phyloP scores from a whole-genome alignment of 2,113 vertebrate genomes.

The Campylorhamphus procurvoides region DNA sequence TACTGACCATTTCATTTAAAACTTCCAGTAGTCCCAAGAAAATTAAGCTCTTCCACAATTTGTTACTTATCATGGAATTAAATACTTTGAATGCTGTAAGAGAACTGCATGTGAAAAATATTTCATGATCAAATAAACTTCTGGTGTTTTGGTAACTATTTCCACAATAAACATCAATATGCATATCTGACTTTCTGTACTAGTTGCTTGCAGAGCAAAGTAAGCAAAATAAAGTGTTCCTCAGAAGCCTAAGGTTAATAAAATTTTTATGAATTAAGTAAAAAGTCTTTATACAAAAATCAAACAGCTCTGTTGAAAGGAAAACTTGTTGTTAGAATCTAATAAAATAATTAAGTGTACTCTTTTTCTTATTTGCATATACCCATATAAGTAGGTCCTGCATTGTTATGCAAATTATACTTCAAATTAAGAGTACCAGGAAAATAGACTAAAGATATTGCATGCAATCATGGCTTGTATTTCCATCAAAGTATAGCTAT shows the following conservation, averaged over 20 bases:
- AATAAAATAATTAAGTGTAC: neutral
- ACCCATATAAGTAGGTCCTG: neutral
- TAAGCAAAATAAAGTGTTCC: neutral
- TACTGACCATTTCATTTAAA: constrained; percentile 5
- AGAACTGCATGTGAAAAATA: neutral
- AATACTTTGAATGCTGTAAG: neutral
- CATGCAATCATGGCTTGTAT: neutral
- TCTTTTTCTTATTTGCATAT: neutral
- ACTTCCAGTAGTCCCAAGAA: neutral
- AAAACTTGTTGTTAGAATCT: neutral
- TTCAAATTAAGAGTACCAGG: neutral
- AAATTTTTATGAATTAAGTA: neutral
- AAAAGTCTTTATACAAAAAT: neutral
- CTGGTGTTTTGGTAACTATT: neutral
- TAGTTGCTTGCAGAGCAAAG: neutral
- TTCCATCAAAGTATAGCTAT: neutral
- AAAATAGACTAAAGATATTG: neutral
- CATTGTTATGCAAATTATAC: neutral
- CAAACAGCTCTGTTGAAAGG: neutral
- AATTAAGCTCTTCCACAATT: neutral
- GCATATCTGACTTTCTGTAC: neutral
- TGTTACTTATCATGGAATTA: neutral
- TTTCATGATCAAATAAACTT: neutral
- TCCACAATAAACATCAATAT: neutral
- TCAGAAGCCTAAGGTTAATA: neutral